Percentiles rank a stretch among this genome's conserved stretches.
Conservation (phyloP, 2,888 invertebrate genomes). For the Diaperis boleti region DNA sequence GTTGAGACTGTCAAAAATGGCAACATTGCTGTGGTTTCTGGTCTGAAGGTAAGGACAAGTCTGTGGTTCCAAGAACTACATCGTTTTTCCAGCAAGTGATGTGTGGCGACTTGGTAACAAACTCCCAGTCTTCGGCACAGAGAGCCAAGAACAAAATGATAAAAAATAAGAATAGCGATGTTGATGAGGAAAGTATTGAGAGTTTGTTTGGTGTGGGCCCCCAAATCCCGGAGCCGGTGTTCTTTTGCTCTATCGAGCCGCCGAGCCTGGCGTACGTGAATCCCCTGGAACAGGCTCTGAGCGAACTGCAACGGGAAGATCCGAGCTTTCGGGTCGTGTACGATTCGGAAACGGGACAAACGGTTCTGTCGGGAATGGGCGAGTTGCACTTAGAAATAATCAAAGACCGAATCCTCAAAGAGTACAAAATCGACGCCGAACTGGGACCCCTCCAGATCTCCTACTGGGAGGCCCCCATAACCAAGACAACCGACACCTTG, state of each 20-base stretch:
- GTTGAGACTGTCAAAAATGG: constrained; percentile 76
- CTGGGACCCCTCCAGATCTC: constrained; percentile 90
- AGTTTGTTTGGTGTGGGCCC: constrained; percentile 70
- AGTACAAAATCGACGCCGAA: constrained; percentile 92
- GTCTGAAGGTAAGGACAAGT: constrained; percentile 76
- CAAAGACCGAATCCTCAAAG: constrained; percentile 85
- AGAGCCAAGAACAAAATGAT: constrained; percentile 70
- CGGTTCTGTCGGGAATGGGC: constrained; percentile 94
- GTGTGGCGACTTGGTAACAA: constrained; percentile 82
- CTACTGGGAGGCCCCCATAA: constrained; percentile 82
- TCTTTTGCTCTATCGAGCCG: constrained; percentile 96
- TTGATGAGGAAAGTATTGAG: constrained; percentile 58
- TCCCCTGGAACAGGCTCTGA: constrained; percentile 83
- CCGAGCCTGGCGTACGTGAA: constrained; percentile 82
- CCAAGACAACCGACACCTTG: constrained; percentile 66
- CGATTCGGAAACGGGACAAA: constrained; percentile 88
- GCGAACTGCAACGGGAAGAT: constrained; percentile 88
- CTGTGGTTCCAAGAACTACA: neutral
- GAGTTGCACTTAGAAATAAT: constrained; percentile 97
- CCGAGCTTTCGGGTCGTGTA: constrained; percentile 85
- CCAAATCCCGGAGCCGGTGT: constrained; percentile 92
- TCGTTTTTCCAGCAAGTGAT: constrained; percentile 67
- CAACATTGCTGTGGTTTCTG: constrained; percentile 90
- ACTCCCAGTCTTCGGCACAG: constrained; percentile 69
- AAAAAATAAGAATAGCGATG: constrained; percentile 52